phyloP scores from a whole-genome alignment of 2,888 invertebrate species.

The Calephelis perditalis region DNA sequence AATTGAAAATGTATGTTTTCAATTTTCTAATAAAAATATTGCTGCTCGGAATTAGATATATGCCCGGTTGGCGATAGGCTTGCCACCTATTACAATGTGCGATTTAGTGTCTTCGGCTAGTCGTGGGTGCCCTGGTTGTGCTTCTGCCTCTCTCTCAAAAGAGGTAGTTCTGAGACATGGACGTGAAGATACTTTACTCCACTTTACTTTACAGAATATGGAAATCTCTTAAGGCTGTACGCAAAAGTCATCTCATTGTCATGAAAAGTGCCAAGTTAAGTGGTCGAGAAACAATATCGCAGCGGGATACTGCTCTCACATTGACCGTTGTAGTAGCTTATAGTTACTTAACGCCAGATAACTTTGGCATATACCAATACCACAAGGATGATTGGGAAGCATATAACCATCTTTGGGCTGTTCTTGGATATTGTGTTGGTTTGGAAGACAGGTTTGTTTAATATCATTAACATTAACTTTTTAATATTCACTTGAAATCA shows the following conservation, averaged over 20 bases:
- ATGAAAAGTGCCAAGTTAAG: neutral
- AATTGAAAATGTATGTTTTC: too few species aligned
- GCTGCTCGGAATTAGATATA: too few species aligned
- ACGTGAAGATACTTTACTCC: too few species aligned
- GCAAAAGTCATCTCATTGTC: neutral
- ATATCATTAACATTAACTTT: too few species aligned
- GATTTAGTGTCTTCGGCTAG: too few species aligned
- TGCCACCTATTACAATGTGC: too few species aligned
- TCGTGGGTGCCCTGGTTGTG: too few species aligned
- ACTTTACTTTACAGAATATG: neutral
- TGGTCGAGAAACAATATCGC: neutral
- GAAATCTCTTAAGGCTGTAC: neutral
- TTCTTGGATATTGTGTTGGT: neutral
- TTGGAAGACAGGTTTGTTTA: neutral
- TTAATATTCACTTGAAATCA: too few species aligned
- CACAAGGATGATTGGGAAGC: neutral
- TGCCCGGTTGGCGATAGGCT: too few species aligned
- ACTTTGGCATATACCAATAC: neutral
- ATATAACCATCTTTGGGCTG: neutral
- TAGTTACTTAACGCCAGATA: neutral
- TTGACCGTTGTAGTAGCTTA: neutral
- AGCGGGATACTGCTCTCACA: neutral
- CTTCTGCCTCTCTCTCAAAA: too few species aligned
- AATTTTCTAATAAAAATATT: too few species aligned
- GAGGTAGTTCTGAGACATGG: neutral